Evolutionary conservation across 2,888 invertebrate genomes (phyloP).

Genomic region (Hypena proboscidalis): DNA sequence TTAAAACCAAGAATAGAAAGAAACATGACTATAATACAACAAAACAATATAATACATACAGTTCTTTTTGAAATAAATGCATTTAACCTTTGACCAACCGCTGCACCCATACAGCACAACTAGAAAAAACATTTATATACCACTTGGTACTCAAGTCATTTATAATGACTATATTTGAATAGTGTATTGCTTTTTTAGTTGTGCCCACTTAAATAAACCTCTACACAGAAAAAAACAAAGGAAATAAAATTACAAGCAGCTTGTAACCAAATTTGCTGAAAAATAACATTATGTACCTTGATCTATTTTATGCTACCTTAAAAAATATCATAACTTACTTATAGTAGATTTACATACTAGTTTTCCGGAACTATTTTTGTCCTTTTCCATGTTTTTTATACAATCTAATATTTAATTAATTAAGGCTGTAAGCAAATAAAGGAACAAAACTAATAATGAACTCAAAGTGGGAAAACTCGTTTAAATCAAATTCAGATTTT

Average conservation of each 20-base stretch:
- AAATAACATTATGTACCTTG: slow-evolving; percentile 39
- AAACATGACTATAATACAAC: slow-evolving; percentile 76
- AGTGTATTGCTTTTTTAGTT: slow-evolving; percentile 9
- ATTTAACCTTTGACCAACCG: slow-evolving; percentile 47
- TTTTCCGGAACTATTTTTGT: slow-evolving; percentile 29
- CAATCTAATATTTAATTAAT: slow-evolving; percentile 1
- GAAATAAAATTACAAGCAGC: slow-evolving; percentile 27
- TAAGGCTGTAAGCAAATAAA: slow-evolving; percentile 1
- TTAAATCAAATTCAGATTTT: slow-evolving; percentile 12
- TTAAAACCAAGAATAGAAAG: slow-evolving; percentile 52
- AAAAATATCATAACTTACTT: slow-evolving; percentile 50
- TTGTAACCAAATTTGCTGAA: slow-evolving; percentile 43
- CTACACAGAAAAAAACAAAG: slow-evolving; percentile 29
- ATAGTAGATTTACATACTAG: slow-evolving; percentile 35
- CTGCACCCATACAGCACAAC: slow-evolving; percentile 41
- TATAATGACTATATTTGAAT: background rate
- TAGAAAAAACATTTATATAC: slow-evolving; percentile 29
- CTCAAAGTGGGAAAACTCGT: slow-evolving; percentile 25
- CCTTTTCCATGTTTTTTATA: slow-evolving; percentile 10
- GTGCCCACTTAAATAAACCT: slow-evolving; percentile 16
- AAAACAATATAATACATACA: slow-evolving; percentile 73
- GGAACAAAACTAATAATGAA: slow-evolving; percentile 34
- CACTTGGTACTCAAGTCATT: slow-evolving; percentile 7
- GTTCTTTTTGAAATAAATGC: slow-evolving; percentile 65
- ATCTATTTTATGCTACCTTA: slow-evolving; percentile 49